These are phyloP conservation scores for Drosophila macrothrix DNA, from an alignment of 2,888 invertebrate genomes.

Conservation along the genomic window DNA sequence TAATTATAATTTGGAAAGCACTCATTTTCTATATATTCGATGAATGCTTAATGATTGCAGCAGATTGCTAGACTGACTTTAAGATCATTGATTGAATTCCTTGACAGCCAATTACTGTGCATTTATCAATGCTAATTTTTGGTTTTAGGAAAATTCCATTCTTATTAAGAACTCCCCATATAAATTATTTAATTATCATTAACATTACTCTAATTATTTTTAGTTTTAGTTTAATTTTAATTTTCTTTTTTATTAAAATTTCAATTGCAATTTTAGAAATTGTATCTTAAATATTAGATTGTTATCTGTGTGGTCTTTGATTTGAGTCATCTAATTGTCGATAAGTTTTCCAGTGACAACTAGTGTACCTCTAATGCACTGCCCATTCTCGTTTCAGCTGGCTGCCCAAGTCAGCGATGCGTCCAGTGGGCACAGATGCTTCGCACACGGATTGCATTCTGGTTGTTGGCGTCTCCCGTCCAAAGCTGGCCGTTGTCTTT, in stretches of 20 bases:
- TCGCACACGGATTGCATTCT: slow-evolving; percentile 91
- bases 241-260: not conserved
- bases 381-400: slow-evolving; percentile 86
- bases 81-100: not conserved
- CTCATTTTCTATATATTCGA: not conserved
- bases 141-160: not conserved
- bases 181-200: not conserved
- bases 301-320: not conserved
- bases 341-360: not conserved
- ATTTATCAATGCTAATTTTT: not conserved
- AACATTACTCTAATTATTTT: not conserved
- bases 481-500: slow-evolving; percentile 92
- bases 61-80: not conserved
- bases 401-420: slow-evolving; percentile 92
- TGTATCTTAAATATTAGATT: not conserved
- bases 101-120: not conserved
- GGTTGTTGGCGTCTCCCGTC: slow-evolving; percentile 93
- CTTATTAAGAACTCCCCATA: not conserved
- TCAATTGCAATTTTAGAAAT: not conserved
- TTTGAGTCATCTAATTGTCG: not conserved
- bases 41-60: not conserved
- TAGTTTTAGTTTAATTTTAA: not conserved
- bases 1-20: not conserved
- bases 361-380: not conserved
- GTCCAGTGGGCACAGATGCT: slow-evolving; percentile 93